phyloP scores from a whole-genome alignment of 2,797 vertebrate genomes.

The Heliangelus exortis region DNA sequence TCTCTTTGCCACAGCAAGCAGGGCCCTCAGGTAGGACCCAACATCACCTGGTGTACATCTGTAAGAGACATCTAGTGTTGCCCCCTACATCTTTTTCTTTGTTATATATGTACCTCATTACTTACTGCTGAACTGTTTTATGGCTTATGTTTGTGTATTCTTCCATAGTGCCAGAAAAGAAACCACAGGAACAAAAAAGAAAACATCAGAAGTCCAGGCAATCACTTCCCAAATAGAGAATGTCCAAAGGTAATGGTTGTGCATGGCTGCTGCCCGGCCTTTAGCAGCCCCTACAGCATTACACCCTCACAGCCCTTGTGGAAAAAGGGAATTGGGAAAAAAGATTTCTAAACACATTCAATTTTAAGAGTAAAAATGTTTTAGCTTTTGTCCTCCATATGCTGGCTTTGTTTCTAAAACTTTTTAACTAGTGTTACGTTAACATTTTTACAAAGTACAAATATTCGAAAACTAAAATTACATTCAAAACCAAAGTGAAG shows the following conservation, averaged over 20 bases:
- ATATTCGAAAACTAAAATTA: neutral
- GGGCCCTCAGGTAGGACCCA: neutral
- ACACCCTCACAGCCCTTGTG: neutral
- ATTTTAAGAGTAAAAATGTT: neutral
- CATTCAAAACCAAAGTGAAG: neutral
- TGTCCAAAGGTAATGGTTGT: slow-evolving; percentile 81
- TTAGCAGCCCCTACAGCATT: neutral
- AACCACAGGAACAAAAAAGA: slow-evolving; percentile 84
- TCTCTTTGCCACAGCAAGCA: neutral
- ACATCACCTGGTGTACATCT: neutral
- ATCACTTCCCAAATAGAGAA: slow-evolving; percentile 82
- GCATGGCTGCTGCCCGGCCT: neutral
- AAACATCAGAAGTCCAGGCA: slow-evolving; percentile 81
- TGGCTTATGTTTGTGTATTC: neutral
- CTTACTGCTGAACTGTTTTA: neutral
- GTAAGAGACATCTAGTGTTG: neutral
- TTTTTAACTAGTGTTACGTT: neutral
- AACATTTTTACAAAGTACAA: neutral
- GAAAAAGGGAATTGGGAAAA: neutral
- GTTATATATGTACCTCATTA: neutral
- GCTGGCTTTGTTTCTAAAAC: neutral
- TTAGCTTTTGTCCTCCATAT: neutral
- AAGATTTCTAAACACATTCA: neutral
- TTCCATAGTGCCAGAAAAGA: slow-evolving; percentile 86
- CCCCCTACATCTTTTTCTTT: neutral